Evolutionary conservation across 2,797 vertebrate species (phyloP), one percentile per base, ranked within the genome.

Genomic region (Helarctos malayanus): DNA sequence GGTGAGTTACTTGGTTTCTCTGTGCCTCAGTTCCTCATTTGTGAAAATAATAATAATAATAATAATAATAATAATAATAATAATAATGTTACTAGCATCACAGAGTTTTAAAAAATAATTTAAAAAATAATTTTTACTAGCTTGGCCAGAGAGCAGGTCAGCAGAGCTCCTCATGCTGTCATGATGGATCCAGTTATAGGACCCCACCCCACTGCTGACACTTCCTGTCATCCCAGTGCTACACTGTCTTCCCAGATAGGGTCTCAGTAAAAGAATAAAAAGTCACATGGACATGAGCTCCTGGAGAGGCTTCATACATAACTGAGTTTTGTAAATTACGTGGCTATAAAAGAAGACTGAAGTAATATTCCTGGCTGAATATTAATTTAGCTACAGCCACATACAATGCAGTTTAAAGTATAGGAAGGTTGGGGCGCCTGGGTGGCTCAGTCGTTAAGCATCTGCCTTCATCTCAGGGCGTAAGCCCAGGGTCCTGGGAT

Each of bases 221-320:
- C 25, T 79, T 0, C 52, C 35, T 59, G 13, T 23, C 25, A 91
- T 29, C 29, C 49, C 38, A 25, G 47, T 14, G 14, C 69, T 45
- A 23, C 27, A 80, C 18, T 85, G 6, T 65, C 61, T 91, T 73
- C 69, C 38, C 69, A 73, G 69, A 73, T 27, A 7, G 38, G 9
- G 35, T 97, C 41, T 96, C 45, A 80, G 88, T 32, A 49, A 97
- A 97, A 97, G 7, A 73, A 89, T 63, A 21, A 92, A 94, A 97
- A 86, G 56, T 38, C 52, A 82, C 57, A 78, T 47, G 14, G 63
- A 92, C 14, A n/a, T 86, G 78, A 69, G 21, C 75, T 86, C 49
- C 91, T 59, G 69, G 52, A 96, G 75, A 32, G 56, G 19, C 14
- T 84, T 97, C 91, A 23, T 75, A 15, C n/a, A 94, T 16, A 75